Conservation (phyloP, 2,797 vertebrate species). For the Morelia viridis region DNA sequence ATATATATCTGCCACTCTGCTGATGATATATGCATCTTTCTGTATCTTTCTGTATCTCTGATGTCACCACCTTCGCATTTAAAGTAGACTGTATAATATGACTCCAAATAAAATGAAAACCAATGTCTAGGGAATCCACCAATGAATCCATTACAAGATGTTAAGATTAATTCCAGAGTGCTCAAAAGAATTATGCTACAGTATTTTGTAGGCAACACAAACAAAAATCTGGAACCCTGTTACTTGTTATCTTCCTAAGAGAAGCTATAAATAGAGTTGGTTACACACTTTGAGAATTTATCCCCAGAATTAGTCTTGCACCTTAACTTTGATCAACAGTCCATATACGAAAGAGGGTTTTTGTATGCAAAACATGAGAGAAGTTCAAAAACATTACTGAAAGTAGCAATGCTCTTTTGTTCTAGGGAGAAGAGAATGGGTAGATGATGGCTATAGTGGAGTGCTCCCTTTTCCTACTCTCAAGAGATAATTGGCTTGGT, state of each 20-base stretch:
- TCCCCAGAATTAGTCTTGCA: background rate
- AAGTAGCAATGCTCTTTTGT: background rate
- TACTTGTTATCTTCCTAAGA: background rate
- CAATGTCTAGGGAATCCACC: background rate
- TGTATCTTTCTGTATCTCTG: slow-evolving; percentile 9
- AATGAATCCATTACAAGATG: background rate
- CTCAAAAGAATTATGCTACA: background rate
- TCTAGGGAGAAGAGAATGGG: background rate
- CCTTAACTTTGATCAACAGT: background rate
- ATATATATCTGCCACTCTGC: slow-evolving; percentile 1
- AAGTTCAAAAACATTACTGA: background rate
- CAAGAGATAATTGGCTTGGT: background rate
- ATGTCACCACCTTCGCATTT: slow-evolving; percentile 17
- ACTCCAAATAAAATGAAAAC: background rate
- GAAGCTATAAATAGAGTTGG: background rate
- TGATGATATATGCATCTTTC: background rate
- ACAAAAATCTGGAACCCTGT: accelerated
- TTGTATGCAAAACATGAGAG: background rate
- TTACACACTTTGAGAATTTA: background rate
- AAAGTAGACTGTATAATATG: slow-evolving; percentile 29
- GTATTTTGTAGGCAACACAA: background rate
- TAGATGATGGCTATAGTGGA: background rate
- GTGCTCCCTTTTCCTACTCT: background rate
- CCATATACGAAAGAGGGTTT: background rate
- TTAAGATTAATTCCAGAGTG: background rate